Evolutionary conservation across 1,140 invertebrate genomes (phyloP).

Genomic region (Lordiphosa mommai): DNA sequence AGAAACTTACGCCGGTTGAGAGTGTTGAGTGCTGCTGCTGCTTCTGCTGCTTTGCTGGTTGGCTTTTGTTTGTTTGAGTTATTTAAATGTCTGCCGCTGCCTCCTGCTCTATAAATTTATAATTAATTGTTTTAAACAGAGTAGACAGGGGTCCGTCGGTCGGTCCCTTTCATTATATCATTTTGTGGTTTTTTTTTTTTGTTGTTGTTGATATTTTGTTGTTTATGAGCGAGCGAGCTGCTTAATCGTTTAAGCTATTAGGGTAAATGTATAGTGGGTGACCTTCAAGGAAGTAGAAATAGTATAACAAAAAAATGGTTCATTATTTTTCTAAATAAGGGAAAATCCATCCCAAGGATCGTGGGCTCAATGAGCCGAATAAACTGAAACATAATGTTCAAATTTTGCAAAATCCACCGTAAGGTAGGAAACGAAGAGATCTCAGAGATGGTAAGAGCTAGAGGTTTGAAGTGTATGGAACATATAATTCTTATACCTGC

Average conservation of each 20-base stretch:
- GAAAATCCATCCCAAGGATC: too few relatives aligned
- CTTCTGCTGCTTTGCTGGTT: background rate
- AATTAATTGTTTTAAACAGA: slow-evolving; percentile 75
- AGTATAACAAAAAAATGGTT: background rate
- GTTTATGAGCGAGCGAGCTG: slow-evolving; percentile 6
- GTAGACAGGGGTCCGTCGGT: background rate
- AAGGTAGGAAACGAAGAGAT: too few relatives aligned
- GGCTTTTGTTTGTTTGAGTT: slow-evolving; percentile 50
- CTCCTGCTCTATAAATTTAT: slow-evolving; percentile 63
- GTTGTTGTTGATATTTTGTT: slow-evolving; percentile 35
- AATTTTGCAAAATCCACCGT: too few relatives aligned
- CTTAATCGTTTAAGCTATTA: slow-evolving; percentile 12
- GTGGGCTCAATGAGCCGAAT: too few relatives aligned
- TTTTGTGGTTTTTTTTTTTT: slow-evolving; percentile 66
- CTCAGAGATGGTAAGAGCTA: too few relatives aligned
- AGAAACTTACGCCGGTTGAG: background rate
- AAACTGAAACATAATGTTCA: too few relatives aligned
- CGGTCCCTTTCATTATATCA: slow-evolving; percentile 36
- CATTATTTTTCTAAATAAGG: too few relatives aligned
- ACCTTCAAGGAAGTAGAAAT: background rate
- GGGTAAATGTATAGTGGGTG: background rate
- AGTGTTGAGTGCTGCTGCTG: too few relatives aligned
- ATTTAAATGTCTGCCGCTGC: slow-evolving; percentile 64
- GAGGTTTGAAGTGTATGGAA: too few relatives aligned
- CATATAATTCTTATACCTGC: too few relatives aligned